A percentile compares a stretch with the other conserved stretches of the same genome.
Evolutionary conservation across 2,888 invertebrate species (phyloP).

Genomic region (Spodoptera exigua): DNA sequence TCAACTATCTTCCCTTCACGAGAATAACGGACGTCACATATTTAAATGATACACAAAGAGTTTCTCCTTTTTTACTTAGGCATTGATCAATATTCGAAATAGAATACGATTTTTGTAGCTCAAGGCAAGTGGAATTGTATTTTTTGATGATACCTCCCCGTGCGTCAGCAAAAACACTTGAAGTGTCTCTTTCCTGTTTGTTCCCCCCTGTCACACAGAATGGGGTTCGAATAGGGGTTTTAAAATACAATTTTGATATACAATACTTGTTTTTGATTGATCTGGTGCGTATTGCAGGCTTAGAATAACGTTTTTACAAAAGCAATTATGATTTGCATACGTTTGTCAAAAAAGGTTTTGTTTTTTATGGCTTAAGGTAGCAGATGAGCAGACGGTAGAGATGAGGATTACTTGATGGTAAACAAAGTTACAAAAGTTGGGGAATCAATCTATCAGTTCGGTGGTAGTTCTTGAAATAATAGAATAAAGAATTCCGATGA

Average conservation of each 20-base stretch:
- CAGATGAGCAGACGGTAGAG: too few relatives aligned
- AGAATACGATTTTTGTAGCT: slow-evolving; percentile 51
- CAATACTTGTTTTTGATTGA: slow-evolving; percentile 26
- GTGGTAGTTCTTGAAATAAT: too few relatives aligned
- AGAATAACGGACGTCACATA: too few relatives aligned
- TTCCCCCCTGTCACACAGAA: slow-evolving; percentile 19
- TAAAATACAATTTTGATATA: slow-evolving; percentile 40
- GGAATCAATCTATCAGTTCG: too few relatives aligned
- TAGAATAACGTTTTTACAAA: slow-evolving; percentile 1
- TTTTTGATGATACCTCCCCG: slow-evolving; percentile 44
- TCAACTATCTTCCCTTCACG: too few relatives aligned
- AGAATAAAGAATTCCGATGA: too few relatives aligned
- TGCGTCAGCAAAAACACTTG: slow-evolving; percentile 48
- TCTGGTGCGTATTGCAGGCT: slow-evolving; percentile 2
- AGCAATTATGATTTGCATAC: too few relatives aligned
- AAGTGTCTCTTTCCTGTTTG: slow-evolving; percentile 22
- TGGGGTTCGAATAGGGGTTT: slow-evolving; percentile 36
- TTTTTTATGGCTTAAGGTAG: too few relatives aligned
- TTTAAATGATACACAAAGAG: neutral
- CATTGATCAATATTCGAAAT: slow-evolving; percentile 46
- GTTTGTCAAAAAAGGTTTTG: too few relatives aligned
- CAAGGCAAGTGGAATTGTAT: slow-evolving; percentile 44
- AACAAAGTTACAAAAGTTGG: too few relatives aligned
- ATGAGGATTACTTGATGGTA: too few relatives aligned
- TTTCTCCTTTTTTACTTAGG: slow-evolving; percentile 21